Evolutionary conservation across 2,888 invertebrate species (phyloP).

Genomic region (Litoditis marina): DNA sequence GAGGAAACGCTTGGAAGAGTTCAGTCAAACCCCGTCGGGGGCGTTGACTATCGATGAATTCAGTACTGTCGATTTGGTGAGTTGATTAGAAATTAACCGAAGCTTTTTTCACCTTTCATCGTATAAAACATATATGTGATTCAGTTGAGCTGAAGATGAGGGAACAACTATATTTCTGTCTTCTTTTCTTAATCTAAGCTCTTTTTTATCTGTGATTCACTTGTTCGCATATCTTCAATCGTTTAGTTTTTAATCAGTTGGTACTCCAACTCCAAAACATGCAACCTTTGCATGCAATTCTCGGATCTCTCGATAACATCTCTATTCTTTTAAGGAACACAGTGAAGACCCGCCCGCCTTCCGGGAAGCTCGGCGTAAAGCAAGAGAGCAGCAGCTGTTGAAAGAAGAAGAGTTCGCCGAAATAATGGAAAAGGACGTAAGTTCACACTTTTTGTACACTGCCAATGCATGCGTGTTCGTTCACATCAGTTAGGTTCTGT

Average conservation of each 20-base stretch:
- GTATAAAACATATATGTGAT: no score
- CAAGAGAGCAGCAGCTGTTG: constrained; percentile 44
- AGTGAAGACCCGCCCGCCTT: constrained; percentile 59
- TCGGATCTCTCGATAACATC: no score
- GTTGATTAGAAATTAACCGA: no score
- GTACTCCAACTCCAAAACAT: no score
- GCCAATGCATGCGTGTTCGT: not conserved
- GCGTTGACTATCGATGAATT: constrained; percentile 92
- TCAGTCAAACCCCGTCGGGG: constrained; percentile 93
- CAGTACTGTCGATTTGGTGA: constrained; percentile 90
- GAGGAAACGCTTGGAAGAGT: constrained; percentile 74
- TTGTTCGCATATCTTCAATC: no score
- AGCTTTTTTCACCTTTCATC: not conserved
- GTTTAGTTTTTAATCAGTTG: no score
- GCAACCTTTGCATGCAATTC: no score
- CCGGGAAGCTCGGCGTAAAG: constrained; percentile 46
- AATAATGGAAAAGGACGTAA: constrained; percentile 16
- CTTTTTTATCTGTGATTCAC: no score
- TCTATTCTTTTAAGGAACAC: constrained; percentile 45
- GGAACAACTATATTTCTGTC: not conserved
- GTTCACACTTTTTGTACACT: not conserved
- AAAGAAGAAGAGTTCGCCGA: constrained; percentile 45
- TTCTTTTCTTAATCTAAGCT: not conserved
- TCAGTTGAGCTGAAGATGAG: no score
- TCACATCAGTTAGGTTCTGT: not conserved